phyloP scores from a whole-genome alignment of 2,797 vertebrate species.

The Gallinago nigripennis region DNA sequence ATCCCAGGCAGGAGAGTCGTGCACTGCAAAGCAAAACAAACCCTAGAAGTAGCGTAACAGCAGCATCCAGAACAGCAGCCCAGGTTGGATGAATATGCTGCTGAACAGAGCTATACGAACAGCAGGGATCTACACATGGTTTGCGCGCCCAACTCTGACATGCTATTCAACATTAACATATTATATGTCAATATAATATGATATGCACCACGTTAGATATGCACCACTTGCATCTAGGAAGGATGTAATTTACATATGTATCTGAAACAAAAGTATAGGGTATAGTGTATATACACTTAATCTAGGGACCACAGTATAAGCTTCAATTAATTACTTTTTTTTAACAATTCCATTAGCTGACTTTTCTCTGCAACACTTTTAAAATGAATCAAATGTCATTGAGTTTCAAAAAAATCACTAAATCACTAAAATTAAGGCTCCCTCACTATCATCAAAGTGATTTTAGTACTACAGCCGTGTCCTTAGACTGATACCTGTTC shows the following conservation, averaged over 20 bases:
- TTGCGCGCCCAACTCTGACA: not conserved
- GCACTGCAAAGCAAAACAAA: not conserved
- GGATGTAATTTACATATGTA: not conserved
- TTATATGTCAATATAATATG: too few relatives aligned
- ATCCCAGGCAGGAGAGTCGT: not conserved
- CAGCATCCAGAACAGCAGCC: not conserved
- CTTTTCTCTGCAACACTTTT: not conserved
- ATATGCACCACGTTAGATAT: not conserved
- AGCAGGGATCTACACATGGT: fast-evolving
- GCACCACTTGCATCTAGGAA: not conserved
- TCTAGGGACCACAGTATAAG: not conserved
- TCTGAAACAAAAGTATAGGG: not conserved
- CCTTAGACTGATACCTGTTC: not conserved
- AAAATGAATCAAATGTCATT: not conserved
- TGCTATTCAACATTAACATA: not conserved
- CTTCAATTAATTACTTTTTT: not conserved
- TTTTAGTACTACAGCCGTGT: not conserved
- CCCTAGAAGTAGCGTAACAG: fast-evolving
- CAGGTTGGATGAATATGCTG: not conserved
- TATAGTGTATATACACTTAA: not conserved
- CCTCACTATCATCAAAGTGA: not conserved
- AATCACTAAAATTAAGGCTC: not conserved
- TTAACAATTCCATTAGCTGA: not conserved
- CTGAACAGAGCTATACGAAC: fast-evolving
- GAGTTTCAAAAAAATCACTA: not conserved